Percentiles rank a stretch among this genome's conserved stretches.
phyloP scores from a whole-genome alignment of 1,140 invertebrate genomes.

The Drosophila pallidifrons region DNA sequence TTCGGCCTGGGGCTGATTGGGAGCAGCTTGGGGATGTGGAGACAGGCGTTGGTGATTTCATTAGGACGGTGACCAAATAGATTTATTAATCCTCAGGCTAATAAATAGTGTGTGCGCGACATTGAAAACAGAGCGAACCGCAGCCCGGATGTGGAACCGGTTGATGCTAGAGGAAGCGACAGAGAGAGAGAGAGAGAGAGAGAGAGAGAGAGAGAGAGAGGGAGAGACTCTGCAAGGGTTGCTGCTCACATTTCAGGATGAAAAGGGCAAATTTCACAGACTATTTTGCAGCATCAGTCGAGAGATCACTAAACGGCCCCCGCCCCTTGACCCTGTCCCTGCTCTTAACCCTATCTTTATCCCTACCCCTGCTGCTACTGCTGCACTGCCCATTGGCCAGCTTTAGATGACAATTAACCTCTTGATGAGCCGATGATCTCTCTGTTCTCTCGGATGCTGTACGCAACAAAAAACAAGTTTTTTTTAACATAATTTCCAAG shows the following conservation, averaged over 20 bases:
- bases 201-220: background rate
- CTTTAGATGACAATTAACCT: constrained; percentile 47
- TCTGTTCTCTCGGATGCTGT: constrained; percentile 34
- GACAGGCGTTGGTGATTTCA: constrained; percentile 70
- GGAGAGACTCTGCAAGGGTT: background rate
- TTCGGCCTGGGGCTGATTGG: constrained; percentile 28
- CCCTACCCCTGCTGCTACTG: background rate
- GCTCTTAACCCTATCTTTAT: too few relatives aligned
- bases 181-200: background rate
- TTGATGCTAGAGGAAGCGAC: constrained; percentile 8
- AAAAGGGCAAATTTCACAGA: constrained; percentile 47
- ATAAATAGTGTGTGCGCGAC: constrained; percentile 80
- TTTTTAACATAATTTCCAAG: constrained; percentile 40
- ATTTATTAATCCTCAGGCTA: constrained; percentile 83
- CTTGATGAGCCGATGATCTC: constrained; percentile 55
- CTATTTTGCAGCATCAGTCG: constrained; percentile 44
- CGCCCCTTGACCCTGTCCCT: background rate
- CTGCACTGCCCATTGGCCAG: constrained; percentile 34
- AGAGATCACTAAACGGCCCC: constrained; percentile 16
- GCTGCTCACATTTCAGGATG: constrained; percentile 27
- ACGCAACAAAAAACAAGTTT: constrained; percentile 52
- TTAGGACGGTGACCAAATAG: constrained; percentile 84
- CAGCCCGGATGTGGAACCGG: constrained; percentile 51
- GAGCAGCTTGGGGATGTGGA: constrained; percentile 19
- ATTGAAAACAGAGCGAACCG: constrained; percentile 65